Percentiles rank a stretch among this genome's conserved stretches.
phyloP scores from a whole-genome alignment of 1,140 invertebrate species.

The Heterodera carotae region DNA sequence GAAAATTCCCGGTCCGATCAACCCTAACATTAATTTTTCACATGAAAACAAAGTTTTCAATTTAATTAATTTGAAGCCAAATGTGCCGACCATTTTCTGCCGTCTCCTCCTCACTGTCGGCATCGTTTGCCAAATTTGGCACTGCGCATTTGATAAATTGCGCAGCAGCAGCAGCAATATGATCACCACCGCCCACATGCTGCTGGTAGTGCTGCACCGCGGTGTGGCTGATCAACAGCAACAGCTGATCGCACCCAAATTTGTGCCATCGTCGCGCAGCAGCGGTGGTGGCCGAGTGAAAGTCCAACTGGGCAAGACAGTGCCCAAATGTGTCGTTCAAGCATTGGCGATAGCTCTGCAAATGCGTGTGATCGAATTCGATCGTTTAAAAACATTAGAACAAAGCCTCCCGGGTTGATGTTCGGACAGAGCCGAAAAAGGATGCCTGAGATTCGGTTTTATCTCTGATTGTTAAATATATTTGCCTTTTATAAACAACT shows the following conservation, averaged over 20 bases:
- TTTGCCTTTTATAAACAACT: neutral
- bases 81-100: no score
- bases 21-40: no score
- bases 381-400: no score
- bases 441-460: neutral
- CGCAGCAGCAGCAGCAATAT: neutral
- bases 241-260: conserved; percentile 13
- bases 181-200: no score
- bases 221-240: neutral
- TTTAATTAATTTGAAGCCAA: no score
- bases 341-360: conserved; percentile 13
- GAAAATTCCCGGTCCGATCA: no score
- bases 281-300: conserved; percentile 26
- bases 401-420: no score
- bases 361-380: neutral
- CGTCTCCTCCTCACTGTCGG: neutral
- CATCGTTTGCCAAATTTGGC: neutral
- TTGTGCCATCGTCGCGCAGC: conserved; percentile 14
- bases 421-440: no score
- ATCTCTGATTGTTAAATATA: neutral
- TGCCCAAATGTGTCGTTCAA: conserved; percentile 20
- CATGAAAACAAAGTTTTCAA: no score
- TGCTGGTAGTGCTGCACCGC: no score
- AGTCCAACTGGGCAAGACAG: conserved; percentile 25
- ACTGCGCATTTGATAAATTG: neutral